phyloP scores from a whole-genome alignment of 2,888 invertebrate genomes.

The Eupithecia insigniata region DNA sequence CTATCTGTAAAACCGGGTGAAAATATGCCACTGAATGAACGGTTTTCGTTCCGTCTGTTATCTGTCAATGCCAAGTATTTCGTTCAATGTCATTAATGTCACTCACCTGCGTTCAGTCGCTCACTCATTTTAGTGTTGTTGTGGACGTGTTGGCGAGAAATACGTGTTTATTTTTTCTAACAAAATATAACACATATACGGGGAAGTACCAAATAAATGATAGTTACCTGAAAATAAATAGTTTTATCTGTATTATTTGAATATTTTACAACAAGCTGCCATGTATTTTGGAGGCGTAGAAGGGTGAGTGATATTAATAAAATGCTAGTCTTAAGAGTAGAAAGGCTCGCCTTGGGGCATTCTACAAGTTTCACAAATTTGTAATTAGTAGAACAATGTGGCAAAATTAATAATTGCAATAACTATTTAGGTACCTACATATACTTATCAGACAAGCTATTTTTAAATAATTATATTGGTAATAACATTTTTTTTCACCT shows the following conservation, averaged over 20 bases:
- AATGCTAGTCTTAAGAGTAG: slow-evolving; percentile 64
- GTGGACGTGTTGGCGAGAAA: slow-evolving; percentile 55
- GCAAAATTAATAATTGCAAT: background rate
- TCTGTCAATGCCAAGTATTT: slow-evolving; percentile 30
- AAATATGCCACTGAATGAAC: slow-evolving; percentile 5
- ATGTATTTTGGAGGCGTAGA: slow-evolving; percentile 78
- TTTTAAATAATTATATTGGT: too few relatives aligned
- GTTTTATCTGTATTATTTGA: background rate
- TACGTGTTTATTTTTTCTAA: slow-evolving; percentile 40
- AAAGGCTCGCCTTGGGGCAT: slow-evolving; percentile 74
- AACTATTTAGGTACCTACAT: background rate
- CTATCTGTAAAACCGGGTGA: background rate
- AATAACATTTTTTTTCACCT: too few relatives aligned
- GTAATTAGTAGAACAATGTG: slow-evolving; percentile 31
- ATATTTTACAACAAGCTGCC: slow-evolving; percentile 2
- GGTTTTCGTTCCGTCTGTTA: background rate
- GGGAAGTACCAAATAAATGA: slow-evolving; percentile 10
- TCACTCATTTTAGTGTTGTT: slow-evolving; percentile 46
- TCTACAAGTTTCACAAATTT: slow-evolving; percentile 60
- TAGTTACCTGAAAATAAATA: background rate
- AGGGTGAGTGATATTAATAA: slow-evolving; percentile 65
- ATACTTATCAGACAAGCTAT: background rate
- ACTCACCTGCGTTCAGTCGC: background rate
- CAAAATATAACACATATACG: slow-evolving; percentile 8
- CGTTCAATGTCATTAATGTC: slow-evolving; percentile 19